Conservation (phyloP, 1,140 invertebrate species). For the Tribolium castaneum region DNA sequence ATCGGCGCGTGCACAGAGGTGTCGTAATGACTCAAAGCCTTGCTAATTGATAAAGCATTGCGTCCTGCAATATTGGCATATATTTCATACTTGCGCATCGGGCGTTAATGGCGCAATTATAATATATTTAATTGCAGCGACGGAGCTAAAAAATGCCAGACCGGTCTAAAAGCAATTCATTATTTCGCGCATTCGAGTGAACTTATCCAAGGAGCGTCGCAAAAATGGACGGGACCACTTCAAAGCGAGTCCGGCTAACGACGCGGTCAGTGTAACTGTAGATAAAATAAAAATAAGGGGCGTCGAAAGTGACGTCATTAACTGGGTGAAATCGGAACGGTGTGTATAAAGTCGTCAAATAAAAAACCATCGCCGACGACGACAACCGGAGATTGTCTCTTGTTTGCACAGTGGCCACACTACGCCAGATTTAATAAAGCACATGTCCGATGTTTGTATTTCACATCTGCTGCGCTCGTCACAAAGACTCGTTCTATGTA, state of each 20-base stretch:
- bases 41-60: conserved; percentile 38
- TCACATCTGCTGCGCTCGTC: conserved; percentile 47
- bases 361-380: conserved; percentile 34
- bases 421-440: conserved; percentile 52
- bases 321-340: conserved; percentile 29
- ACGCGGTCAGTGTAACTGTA: conserved; percentile 21
- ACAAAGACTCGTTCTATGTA: neutral
- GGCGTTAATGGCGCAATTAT: conserved; percentile 21
- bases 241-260: conserved; percentile 13
- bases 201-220: neutral
- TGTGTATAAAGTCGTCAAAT: conserved; percentile 28
- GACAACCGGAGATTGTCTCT: conserved; percentile 57
- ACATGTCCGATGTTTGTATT: conserved; percentile 55
- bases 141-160: too few relatives aligned
- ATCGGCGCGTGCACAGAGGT: conserved; percentile 20
- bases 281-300: conserved; percentile 14
- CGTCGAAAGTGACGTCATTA: conserved; percentile 21
- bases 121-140: neutral
- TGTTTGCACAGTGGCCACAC: conserved; percentile 52
- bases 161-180: neutral
- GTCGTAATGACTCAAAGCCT: conserved; percentile 30
- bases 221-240: conserved; percentile 13
- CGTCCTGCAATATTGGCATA: conserved; percentile 39
- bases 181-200: neutral
- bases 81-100: conserved; percentile 39